Evolutionary conservation across 1,140 invertebrate species (phyloP).

Genomic region (Luehdorfia chinensis): DNA sequence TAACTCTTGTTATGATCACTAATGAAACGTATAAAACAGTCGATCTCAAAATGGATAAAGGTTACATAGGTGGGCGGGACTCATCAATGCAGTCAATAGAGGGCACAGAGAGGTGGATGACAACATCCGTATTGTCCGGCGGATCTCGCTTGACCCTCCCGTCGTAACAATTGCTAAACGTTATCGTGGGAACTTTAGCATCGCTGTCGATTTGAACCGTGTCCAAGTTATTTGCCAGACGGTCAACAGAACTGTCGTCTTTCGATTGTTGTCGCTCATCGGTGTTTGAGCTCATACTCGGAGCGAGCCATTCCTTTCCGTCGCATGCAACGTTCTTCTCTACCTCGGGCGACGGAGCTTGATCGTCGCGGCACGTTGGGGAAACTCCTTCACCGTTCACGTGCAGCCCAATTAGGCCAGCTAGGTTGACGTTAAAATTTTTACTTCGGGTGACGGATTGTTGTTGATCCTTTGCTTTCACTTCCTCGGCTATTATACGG

Average conservation of each 20-base stretch:
- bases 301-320: conserved; percentile 58
- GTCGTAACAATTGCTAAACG: conserved; percentile 73
- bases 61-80: conserved; percentile 56
- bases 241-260: conserved; percentile 40
- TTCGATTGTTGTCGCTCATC: conserved; percentile 43
- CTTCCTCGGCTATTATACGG: conserved; percentile 47
- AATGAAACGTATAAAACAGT: conserved; percentile 10
- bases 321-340: conserved; percentile 41
- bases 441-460: conserved; percentile 33
- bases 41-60: background rate
- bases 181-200: conserved; percentile 66
- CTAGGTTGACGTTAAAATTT: conserved; percentile 71
- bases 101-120: conserved; percentile 66
- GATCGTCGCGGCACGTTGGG: conserved; percentile 40
- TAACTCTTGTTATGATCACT: conserved; percentile 17
- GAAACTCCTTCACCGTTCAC: conserved; percentile 52
- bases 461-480: conserved; percentile 31
- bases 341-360: conserved; percentile 41
- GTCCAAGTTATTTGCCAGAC: conserved; percentile 54
- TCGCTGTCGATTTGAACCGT: conserved; percentile 56
- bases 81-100: conserved; percentile 58
- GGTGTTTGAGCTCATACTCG: conserved; percentile 65
- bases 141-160: conserved; percentile 33
- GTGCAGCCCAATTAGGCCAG: conserved; percentile 59
- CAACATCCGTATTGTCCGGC: conserved; percentile 49